Evolutionary conservation across 2,113 vertebrate genomes (phyloP).

Genomic region (Electrona antarctica): DNA sequence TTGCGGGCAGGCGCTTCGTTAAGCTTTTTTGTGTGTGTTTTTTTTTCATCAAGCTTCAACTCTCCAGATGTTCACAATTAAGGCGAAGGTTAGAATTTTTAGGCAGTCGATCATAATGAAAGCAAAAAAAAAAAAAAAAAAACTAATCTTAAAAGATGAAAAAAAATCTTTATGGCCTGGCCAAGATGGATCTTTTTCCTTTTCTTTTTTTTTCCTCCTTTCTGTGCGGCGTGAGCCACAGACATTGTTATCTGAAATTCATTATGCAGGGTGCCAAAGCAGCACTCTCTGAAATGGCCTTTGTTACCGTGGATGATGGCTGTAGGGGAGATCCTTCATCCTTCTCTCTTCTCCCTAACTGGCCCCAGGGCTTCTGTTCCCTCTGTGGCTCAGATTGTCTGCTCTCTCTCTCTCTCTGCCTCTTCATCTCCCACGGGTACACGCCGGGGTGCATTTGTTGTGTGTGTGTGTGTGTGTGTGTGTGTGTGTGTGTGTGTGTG

Average conservation of each 20-base stretch:
- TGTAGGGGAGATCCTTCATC: constrained; percentile 65
- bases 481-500: not conserved
- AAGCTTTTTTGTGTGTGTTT: not conserved
- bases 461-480: constrained; percentile 16
- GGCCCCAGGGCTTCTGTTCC: constrained; percentile 37
- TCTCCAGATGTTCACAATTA: constrained; percentile 34
- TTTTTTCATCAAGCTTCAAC: constrained; percentile 22
- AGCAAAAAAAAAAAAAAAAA: constrained; percentile 29
- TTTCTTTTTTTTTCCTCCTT: not conserved
- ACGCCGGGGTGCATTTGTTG: not conserved
- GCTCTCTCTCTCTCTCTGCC: constrained; percentile 30
- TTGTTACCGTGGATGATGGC: constrained; percentile 63
- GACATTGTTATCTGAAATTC: constrained; percentile 67
- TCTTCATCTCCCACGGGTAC: constrained; percentile 49
- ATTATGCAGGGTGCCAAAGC: constrained; percentile 60
- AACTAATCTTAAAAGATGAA: not conserved
- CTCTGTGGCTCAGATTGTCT: constrained; percentile 32
- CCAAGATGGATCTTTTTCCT: constrained; percentile 9
- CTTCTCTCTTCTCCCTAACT: constrained; percentile 57
- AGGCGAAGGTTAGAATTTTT: constrained; percentile 18
- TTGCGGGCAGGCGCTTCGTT: not conserved
- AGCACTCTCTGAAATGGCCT: constrained; percentile 52
- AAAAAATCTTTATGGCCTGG: constrained; percentile 5
- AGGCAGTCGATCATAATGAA: constrained; percentile 16
- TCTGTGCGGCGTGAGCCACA: constrained; percentile 14